Percentiles rank a stretch among this genome's conserved stretches.
Evolutionary conservation across 2,113 vertebrate species (phyloP).

Genomic region (Aphyosemion australe): DNA sequence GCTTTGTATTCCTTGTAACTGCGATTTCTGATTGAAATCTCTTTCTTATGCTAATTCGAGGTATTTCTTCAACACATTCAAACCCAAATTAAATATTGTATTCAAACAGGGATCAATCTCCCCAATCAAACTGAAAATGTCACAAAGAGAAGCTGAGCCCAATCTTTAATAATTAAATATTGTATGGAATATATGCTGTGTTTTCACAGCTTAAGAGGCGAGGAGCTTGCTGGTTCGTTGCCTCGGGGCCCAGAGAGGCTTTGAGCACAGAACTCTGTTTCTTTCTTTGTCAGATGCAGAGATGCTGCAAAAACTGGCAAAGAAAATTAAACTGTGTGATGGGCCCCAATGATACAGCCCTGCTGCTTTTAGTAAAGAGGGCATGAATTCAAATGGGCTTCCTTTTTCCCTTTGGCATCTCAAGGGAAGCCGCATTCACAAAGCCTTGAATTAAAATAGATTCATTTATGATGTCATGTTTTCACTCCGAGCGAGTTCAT

Average conservation of each 20-base stretch:
- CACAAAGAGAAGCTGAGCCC: constrained; percentile 35
- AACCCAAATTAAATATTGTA: constrained; percentile 44
- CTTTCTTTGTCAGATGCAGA: constrained; percentile 29
- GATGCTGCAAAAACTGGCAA: constrained; percentile 30
- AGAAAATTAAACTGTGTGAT: constrained; percentile 15
- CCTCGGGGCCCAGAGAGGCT: constrained; percentile 49
- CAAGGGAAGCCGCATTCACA: background rate
- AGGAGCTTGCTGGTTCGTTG: constrained; percentile 22
- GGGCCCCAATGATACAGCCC: constrained; percentile 20
- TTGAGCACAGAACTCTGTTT: constrained; percentile 39
- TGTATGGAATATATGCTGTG: constrained; percentile 37
- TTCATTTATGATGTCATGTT: background rate
- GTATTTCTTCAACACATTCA: background rate
- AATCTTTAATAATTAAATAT: constrained; percentile 57
- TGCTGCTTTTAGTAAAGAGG: constrained; percentile 31
- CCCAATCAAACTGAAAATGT: constrained; percentile 48
- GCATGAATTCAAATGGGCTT: constrained; percentile 8
- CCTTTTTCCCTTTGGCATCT: fast-evolving
- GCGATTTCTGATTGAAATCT: background rate
- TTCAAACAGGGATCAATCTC: constrained; percentile 53
- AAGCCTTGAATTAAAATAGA: background rate
- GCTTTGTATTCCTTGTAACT: constrained; percentile 20
- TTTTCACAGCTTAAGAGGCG: constrained; percentile 51
- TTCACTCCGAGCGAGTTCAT: background rate
- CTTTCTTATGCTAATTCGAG: constrained; percentile 18